Conservation (phyloP, 2,888 invertebrate species). For the Diadromus collaris region DNA sequence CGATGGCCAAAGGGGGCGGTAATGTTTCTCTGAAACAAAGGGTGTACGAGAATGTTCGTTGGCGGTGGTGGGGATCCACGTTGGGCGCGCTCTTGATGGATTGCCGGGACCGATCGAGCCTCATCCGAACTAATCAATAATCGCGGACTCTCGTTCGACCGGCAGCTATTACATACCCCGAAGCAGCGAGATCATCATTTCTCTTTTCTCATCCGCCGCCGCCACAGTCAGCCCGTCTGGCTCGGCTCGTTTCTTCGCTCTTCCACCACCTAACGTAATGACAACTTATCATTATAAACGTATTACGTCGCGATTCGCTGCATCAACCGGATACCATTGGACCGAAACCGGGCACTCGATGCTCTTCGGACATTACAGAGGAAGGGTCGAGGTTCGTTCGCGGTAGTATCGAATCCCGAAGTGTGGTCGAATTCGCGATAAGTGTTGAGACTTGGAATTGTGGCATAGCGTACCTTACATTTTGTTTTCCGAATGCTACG, state of each 20-base stretch:
- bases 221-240: conserved; percentile 53
- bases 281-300: conserved; percentile 77
- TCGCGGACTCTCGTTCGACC: conserved; percentile 71
- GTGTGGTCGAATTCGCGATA: not conserved
- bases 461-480: too few species aligned
- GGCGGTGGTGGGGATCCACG: conserved; percentile 57
- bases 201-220: conserved; percentile 66
- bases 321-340: conserved; percentile 23
- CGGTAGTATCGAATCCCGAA: not conserved
- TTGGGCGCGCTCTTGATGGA: conserved; percentile 76
- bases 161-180: conserved; percentile 73
- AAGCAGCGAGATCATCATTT: conserved; percentile 76
- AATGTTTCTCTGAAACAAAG: conserved; percentile 61
- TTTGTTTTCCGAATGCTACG: not conserved
- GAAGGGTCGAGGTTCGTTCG: conserved; percentile 2
- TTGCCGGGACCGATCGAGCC: conserved; percentile 78
- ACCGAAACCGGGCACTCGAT: conserved; percentile 5
- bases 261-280: conserved; percentile 65
- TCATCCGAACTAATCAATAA: conserved; percentile 79
- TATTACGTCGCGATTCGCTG: conserved; percentile 65
- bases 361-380: conserved; percentile 6
- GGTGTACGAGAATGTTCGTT: conserved; percentile 60
- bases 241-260: conserved; percentile 48
- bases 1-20: conserved; percentile 53
- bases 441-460: too few species aligned